phyloP scores from a whole-genome alignment of 2,888 invertebrate species.

The Cantharis nigra region DNA sequence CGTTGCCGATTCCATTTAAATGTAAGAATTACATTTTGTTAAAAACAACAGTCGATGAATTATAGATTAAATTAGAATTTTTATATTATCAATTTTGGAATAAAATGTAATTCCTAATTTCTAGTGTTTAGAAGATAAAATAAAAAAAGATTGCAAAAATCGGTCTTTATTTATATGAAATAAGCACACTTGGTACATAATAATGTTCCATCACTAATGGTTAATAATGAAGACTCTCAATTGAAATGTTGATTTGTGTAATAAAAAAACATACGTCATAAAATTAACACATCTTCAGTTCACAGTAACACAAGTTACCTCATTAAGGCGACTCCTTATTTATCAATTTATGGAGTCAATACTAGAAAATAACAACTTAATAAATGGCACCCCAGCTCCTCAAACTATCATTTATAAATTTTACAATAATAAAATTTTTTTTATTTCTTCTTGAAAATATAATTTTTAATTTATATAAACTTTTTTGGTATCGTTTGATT shows the following conservation, averaged over 20 bases:
- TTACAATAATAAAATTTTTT: neutral
- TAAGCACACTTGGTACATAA: slow-evolving; percentile 59
- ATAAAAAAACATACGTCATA: slow-evolving; percentile 44
- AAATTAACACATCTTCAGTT: slow-evolving; percentile 39
- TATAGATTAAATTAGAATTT: no score
- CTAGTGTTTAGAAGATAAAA: neutral
- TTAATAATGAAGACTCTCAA: slow-evolving; percentile 40
- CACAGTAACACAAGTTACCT: slow-evolving; percentile 28
- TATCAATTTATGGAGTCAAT: slow-evolving; percentile 17
- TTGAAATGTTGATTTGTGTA: slow-evolving; percentile 42
- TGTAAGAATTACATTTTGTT: no score
- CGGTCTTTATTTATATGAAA: slow-evolving; percentile 57
- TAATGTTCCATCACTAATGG: slow-evolving; percentile 48
- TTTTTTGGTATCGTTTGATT: slow-evolving; percentile 46
- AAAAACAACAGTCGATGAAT: no score
- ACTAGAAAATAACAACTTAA: slow-evolving; percentile 40
- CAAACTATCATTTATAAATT: neutral
- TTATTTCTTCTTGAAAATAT: slow-evolving; percentile 2
- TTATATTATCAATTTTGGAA: no score
- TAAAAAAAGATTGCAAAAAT: slow-evolving; percentile 48
- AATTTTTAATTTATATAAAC: slow-evolving; percentile 21
- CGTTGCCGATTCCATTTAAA: no score
- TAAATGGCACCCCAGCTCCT: slow-evolving; percentile 47
- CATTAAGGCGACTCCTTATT: slow-evolving; percentile 12
- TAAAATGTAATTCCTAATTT: no score